These are phyloP conservation scores for Pipra filicauda DNA, from an alignment of 2,113 vertebrate species.

Conservation along the genomic window DNA sequence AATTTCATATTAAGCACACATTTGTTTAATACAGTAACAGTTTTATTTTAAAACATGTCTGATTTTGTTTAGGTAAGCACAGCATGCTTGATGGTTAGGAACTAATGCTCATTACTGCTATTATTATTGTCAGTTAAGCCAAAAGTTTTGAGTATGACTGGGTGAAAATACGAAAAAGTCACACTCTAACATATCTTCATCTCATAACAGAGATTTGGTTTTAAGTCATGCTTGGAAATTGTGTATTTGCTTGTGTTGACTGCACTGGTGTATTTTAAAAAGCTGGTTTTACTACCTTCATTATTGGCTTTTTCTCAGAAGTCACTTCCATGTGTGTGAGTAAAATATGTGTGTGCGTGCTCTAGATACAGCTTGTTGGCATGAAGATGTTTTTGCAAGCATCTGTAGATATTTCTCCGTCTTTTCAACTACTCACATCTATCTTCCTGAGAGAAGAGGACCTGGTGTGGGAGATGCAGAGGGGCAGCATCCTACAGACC, in stretches of 20 bases:
- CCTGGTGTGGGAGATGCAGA: not conserved
- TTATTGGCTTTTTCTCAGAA: not conserved
- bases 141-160: not conserved
- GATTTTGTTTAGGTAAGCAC: not conserved
- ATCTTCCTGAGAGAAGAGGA: not conserved
- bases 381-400: not conserved
- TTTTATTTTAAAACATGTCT: conserved; percentile 10
- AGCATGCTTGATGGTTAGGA: not conserved
- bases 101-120: conserved; percentile 4
- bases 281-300: not conserved
- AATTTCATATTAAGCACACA: not conserved
- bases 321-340: not conserved
- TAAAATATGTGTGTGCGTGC: not conserved
- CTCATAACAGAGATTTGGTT: not conserved
- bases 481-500: not conserved
- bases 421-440: not conserved
- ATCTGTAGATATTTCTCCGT: not conserved
- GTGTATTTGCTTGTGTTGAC: not conserved
- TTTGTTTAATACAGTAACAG: not conserved
- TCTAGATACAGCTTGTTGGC: not conserved
- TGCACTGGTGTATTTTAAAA: not conserved
- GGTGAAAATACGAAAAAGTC: not conserved
- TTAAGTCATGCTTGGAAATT: not conserved
- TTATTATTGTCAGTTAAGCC: not conserved
- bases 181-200: not conserved